Base-by-base conservation (phyloP, 2,888 invertebrate species). In the Heteromyza rotundicornis region DNA sequence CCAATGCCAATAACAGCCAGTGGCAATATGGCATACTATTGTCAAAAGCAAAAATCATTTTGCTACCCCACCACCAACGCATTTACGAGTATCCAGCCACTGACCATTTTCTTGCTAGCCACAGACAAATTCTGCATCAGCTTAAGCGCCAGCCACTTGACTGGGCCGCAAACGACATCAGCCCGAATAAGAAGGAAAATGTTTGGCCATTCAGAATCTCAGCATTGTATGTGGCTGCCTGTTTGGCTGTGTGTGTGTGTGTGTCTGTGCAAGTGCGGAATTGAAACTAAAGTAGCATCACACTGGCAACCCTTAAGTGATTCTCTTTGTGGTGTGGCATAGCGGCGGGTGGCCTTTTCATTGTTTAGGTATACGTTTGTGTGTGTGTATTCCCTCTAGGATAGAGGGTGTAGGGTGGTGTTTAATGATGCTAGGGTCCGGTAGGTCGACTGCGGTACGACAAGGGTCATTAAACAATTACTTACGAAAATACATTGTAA, bases 201-300 rank as follows among this genome's bases (percentile, higher is more conserved):
- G n/a, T n/a, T n/a, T n/a, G n/a, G n/a, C n/a, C n/a, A n/a, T n/a
- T n/a, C n/a, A n/a, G n/a, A n/a, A n/a, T n/a, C n/a, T n/a, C n/a
- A n/a, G n/a, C n/a, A n/a, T n/a, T n/a, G n/a, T n/a, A n/a, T n/a
- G n/a, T n/a, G n/a, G n/a, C n/a, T n/a, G n/a, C n/a, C n/a, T n/a
- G n/a, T n/a, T n/a, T n/a, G n/a, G n/a, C n/a, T n/a, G n/a, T n/a
- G n/a, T n/a, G n/a, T n/a, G n/a, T n/a, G n/a, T n/a, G n/a, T n/a
- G n/a, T n/a, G n/a, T n/a, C n/a, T n/a, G n/a, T n/a, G n/a, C n/a
- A n/a, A n/a, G n/a, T n/a, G n/a, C n/a, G n/a, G n/a, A n/a, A n/a
- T n/a, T n/a, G n/a, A n/a, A 74, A 70, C 68, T 72, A 75, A 72
- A 75, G 76, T 77, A 74, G 69, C 66, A 23, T 24, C 47, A 16